A percentile compares a stretch with the other conserved stretches of the same genome.
These are phyloP conservation scores for Drosophila nigrodunni DNA, from an alignment of 1,140 invertebrate genomes.

Conservation along the genomic window DNA sequence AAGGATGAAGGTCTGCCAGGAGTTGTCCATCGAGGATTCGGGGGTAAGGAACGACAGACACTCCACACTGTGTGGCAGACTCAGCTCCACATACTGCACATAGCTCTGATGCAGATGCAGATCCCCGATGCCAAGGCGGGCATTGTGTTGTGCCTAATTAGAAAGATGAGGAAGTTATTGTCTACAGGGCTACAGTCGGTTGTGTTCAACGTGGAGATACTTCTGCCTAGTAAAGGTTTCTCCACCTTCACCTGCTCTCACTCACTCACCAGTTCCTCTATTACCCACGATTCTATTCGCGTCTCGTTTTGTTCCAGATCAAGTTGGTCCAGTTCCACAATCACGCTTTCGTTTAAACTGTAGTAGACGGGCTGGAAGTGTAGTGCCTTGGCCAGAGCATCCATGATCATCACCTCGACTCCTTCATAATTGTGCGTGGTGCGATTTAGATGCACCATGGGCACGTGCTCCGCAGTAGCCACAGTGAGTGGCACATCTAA, in stretches of 20 bases:
- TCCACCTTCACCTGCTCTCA: no score
- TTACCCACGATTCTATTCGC: constrained; percentile 85
- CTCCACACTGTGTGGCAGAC: constrained; percentile 91
- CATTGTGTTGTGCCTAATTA: constrained; percentile 85
- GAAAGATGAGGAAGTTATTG: background rate
- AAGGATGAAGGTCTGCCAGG: constrained; percentile 92
- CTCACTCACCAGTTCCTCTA: constrained; percentile 88
- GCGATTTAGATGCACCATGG: constrained; percentile 86
- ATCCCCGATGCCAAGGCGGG: constrained; percentile 91
- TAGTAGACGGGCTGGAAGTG: constrained; percentile 89
- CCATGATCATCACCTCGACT: constrained; percentile 89
- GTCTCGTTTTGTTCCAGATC: constrained; percentile 68
- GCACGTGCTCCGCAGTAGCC: constrained; percentile 89
- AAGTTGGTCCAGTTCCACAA: constrained; percentile 88
- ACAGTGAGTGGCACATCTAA: constrained; percentile 86
- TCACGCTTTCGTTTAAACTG: constrained; percentile 86
- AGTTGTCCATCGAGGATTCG: constrained; percentile 91
- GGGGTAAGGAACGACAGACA: constrained; percentile 93
- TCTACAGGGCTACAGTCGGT: background rate
- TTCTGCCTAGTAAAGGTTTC: no score
- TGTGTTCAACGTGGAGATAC: no score
- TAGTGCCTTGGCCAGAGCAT: constrained; percentile 88
- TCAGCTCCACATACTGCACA: constrained; percentile 89
- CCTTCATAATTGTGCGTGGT: constrained; percentile 85
- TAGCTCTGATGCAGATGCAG: constrained; percentile 90